These are phyloP conservation scores for Montipora sp. DNA, from an alignment of 64 coral and sea anemone species.

Conservation along the genomic window DNA sequence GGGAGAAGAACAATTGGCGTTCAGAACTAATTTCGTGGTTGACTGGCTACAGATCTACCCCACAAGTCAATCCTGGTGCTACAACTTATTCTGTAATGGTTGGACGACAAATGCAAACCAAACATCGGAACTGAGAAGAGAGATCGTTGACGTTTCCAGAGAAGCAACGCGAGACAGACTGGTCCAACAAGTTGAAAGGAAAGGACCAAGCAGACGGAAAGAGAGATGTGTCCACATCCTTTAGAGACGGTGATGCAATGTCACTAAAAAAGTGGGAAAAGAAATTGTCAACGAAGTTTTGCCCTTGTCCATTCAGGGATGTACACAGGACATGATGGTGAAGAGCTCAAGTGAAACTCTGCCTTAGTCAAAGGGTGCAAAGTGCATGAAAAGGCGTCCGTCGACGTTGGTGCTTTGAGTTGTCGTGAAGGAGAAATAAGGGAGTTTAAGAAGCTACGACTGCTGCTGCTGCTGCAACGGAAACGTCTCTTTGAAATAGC, in stretches of 20 bases:
- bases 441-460: neutral
- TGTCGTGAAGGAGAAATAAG: neutral
- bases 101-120: neutral
- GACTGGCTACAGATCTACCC: conserved; percentile 1
- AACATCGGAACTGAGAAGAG: neutral
- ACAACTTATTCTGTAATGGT: conserved; percentile 5
- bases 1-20: conserved; percentile 1
- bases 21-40: neutral
- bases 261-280: conserved; percentile 35
- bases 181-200: conserved; percentile 28
- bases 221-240: conserved; percentile 2
- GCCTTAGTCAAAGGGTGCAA: conserved; percentile 36
- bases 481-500: too few relatives aligned
- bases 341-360: conserved; percentile 42
- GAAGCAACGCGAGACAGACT: conserved; percentile 10
- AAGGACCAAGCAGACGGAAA: conserved; percentile 47
- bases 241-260: conserved; percentile 38
- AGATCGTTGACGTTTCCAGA: neutral
- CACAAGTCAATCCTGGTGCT: neutral
- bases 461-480: too few relatives aligned
- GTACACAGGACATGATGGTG: conserved; percentile 40
- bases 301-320: conserved; percentile 32
- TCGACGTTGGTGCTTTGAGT: neutral
- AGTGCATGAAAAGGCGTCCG: neutral
- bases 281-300: conserved; percentile 28